Conservation (phyloP, 2,797 vertebrate species). For the Dromococcyx pavoninus region DNA sequence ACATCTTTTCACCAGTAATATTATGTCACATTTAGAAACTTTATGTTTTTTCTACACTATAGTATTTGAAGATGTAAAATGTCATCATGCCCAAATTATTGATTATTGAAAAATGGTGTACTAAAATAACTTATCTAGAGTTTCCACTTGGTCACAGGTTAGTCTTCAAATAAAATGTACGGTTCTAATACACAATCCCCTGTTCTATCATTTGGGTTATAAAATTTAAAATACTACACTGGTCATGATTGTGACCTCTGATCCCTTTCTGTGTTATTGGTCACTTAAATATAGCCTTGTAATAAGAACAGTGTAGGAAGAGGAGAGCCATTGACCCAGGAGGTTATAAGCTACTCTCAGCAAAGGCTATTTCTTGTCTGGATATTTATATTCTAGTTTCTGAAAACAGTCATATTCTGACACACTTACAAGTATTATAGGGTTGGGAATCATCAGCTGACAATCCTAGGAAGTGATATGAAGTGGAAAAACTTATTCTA, state of each 20-base stretch:
- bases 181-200: background rate
- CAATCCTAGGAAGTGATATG: background rate
- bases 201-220: background rate
- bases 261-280: background rate
- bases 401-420: background rate
- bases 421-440: background rate
- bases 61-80: background rate
- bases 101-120: background rate
- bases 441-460: background rate
- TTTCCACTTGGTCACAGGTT: background rate
- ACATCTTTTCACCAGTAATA: background rate
- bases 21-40: background rate
- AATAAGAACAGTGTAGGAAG: background rate
- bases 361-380: background rate
- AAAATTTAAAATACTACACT: slow-evolving; percentile 7
- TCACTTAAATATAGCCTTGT: background rate
- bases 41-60: background rate
- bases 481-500: slow-evolving; percentile 22
- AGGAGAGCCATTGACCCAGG: background rate
- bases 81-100: background rate
- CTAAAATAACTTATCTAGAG: background rate
- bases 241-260: slow-evolving; percentile 29
- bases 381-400: slow-evolving; percentile 13
- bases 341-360: background rate
- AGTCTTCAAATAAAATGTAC: slow-evolving; percentile 21